Evolutionary conservation across 2,888 invertebrate genomes (phyloP).

Genomic region (Agapostemon virescens): DNA sequence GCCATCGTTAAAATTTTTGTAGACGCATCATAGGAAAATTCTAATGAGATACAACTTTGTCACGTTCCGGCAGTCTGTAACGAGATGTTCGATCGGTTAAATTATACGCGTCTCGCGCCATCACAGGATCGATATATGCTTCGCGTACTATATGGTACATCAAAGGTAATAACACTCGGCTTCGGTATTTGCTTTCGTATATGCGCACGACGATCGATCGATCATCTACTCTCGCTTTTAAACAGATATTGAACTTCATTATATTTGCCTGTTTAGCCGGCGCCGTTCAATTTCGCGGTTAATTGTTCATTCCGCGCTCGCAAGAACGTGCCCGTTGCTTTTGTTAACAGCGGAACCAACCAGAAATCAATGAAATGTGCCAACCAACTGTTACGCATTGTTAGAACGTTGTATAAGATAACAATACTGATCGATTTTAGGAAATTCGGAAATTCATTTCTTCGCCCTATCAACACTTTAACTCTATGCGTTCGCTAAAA

Average conservation of each 20-base stretch:
- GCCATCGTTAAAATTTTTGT: slow-evolving; percentile 57
- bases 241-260: slow-evolving; percentile 60
- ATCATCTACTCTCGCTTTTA: slow-evolving; percentile 60
- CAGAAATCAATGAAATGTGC: not conserved
- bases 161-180: slow-evolving; percentile 63
- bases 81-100: slow-evolving; percentile 38
- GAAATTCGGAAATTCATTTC: not conserved
- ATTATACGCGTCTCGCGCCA: slow-evolving; percentile 44
- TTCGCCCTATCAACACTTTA: not conserved
- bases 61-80: slow-evolving; percentile 41
- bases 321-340: slow-evolving; percentile 23
- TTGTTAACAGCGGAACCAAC: not conserved
- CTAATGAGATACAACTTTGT: slow-evolving; percentile 57
- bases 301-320: not conserved
- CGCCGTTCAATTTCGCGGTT: slow-evolving; percentile 48
- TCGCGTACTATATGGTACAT: slow-evolving; percentile 53
- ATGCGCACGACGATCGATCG: slow-evolving; percentile 48
- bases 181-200: slow-evolving; percentile 55
- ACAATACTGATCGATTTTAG: not conserved
- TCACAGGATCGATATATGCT: slow-evolving; percentile 53
- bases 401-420: not conserved
- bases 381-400: not conserved
- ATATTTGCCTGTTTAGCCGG: slow-evolving; percentile 50
- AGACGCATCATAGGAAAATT: slow-evolving; percentile 52
- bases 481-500: not conserved